phyloP scores from a whole-genome alignment of 2,888 invertebrate genomes.

The Eurois occulta region DNA sequence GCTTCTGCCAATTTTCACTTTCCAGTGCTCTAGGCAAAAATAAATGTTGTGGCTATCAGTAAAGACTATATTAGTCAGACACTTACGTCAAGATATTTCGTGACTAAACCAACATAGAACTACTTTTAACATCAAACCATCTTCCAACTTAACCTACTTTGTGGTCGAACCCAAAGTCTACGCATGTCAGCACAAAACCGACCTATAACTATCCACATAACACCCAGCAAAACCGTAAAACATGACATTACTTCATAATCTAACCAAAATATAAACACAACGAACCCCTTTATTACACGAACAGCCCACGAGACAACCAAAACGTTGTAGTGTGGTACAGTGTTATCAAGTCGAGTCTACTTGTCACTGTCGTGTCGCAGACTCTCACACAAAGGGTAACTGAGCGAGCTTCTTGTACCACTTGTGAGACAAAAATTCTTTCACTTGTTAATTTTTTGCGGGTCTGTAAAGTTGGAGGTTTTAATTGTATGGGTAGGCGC shows the following conservation, averaged over 20 bases:
- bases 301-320: constrained; percentile 39
- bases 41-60: too few species aligned
- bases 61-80: too few species aligned
- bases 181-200: background rate
- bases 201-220: background rate
- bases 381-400: constrained; percentile 67
- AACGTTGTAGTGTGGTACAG: constrained; percentile 41
- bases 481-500: constrained; percentile 6
- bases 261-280: constrained; percentile 40
- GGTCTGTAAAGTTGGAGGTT: constrained; percentile 9
- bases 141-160: background rate
- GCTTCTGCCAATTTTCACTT: background rate
- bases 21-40: background rate
- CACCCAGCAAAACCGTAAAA: background rate
- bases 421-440: constrained; percentile 56
- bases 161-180: background rate
- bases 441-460: constrained; percentile 46
- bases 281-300: constrained; percentile 31
- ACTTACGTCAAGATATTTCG: background rate
- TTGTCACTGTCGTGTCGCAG: constrained; percentile 71
- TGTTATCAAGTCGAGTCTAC: constrained; percentile 63
- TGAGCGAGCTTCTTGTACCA: constrained; percentile 59
- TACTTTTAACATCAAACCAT: background rate
- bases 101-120: background rate
- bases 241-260: constrained; percentile 28